Conservation (phyloP, 2,888 invertebrate genomes). For the Eilema griseolum region DNA sequence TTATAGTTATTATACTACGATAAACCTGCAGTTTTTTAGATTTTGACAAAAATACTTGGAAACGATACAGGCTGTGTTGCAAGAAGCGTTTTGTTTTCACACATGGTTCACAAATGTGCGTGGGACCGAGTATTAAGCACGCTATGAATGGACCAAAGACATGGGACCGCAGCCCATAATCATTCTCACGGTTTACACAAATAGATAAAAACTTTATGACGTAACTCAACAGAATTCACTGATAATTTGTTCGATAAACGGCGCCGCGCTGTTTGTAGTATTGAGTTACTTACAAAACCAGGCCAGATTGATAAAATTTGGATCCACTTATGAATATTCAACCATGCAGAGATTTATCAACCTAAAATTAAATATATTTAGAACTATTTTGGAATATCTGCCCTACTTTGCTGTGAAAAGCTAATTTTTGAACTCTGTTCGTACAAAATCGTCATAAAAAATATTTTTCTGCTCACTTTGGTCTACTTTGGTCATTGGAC, state of each 20-base stretch:
- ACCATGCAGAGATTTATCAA: neutral
- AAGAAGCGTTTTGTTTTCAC: constrained; percentile 51
- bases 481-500: no score
- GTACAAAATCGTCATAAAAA: no score
- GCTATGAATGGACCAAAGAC: constrained; percentile 77
- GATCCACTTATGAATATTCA: neutral
- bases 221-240: constrained; percentile 44
- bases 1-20: no score
- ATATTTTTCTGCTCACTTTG: no score
- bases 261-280: constrained; percentile 35
- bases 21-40: no score
- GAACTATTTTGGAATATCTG: neutral
- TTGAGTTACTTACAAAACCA: constrained; percentile 31
- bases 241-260: constrained; percentile 49
- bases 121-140: constrained; percentile 65
- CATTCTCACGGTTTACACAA: constrained; percentile 78
- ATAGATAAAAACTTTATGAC: constrained; percentile 63
- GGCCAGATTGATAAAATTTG: neutral
- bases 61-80: constrained; percentile 19
- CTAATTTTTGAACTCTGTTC: neutral
- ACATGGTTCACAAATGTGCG: constrained; percentile 80
- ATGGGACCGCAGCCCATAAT: constrained; percentile 69
- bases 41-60: neutral
- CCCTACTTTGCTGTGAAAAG: neutral
- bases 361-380: neutral